phyloP scores from a whole-genome alignment of 2,113 vertebrate species.

The Orthonyx spaldingii region DNA sequence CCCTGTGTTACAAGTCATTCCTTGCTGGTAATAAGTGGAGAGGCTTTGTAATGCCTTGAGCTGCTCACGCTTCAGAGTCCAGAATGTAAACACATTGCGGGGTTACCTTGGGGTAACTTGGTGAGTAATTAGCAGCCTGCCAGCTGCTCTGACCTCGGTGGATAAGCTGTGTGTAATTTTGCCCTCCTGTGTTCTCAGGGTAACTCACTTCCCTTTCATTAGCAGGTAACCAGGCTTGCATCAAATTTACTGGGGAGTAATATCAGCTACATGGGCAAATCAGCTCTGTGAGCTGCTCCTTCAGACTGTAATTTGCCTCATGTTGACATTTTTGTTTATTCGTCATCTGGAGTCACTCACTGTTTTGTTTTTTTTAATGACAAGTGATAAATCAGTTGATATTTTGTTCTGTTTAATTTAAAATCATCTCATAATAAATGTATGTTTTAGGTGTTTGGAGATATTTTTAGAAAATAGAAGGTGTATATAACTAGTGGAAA shows the following conservation, averaged over 20 bases:
- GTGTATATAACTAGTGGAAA: neutral
- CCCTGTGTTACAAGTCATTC: neutral
- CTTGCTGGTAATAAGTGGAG: neutral
- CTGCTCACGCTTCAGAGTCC: neutral
- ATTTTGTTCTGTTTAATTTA: neutral
- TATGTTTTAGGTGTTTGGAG: neutral
- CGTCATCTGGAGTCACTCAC: neutral
- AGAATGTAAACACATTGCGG: neutral
- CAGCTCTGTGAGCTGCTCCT: neutral
- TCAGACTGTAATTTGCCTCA: neutral
- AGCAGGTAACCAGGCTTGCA: neutral
- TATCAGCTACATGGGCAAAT: neutral
- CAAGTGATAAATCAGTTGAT: neutral
- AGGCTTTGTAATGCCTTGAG: neutral
- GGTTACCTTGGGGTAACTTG: neutral
- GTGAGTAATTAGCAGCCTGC: neutral
- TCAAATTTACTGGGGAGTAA: neutral
- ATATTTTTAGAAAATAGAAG: neutral
- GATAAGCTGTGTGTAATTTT: neutral
- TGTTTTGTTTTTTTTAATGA: neutral
- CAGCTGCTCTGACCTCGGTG: neutral
- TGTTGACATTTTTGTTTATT: neutral
- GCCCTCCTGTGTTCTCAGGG: neutral
- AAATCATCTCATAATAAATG: neutral
- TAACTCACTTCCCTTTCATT: neutral